phyloP scores from a whole-genome alignment of 2,888 invertebrate genomes.

The Papilio elwesi region DNA sequence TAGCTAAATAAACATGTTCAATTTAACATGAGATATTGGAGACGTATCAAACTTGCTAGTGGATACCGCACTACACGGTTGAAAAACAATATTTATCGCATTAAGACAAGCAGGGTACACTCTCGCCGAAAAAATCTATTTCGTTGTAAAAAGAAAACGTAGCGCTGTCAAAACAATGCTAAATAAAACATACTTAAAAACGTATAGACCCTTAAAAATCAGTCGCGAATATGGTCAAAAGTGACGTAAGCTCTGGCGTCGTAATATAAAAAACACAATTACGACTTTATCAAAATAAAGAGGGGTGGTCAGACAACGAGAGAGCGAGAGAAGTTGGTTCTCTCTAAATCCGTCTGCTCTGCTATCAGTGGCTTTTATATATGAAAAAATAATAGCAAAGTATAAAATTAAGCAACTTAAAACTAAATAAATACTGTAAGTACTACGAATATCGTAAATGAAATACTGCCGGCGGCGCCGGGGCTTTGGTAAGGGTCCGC shows the following conservation, averaged over 20 bases:
- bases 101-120: not conserved
- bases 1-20: constrained; percentile 24
- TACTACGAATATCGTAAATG: constrained; percentile 64
- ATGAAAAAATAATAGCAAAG: constrained; percentile 58
- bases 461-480: constrained; percentile 45
- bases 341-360: not conserved
- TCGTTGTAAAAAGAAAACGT: constrained; percentile 7
- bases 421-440: constrained; percentile 83
- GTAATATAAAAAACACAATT: constrained; percentile 41
- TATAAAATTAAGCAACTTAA: constrained; percentile 67
- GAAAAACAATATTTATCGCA: not conserved
- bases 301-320: not conserved
- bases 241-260: constrained; percentile 38
- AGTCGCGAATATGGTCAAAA: constrained; percentile 64
- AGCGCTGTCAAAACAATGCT: constrained; percentile 14
- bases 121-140: not conserved
- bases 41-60: not conserved
- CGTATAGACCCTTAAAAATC: constrained; percentile 54
- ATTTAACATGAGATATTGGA: not conserved
- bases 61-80: not conserved
- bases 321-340: not conserved
- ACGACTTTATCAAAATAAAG: not conserved
- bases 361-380: not conserved
- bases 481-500: constrained; percentile 75
- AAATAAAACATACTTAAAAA: constrained; percentile 19